Base-by-base conservation (phyloP, 2,888 invertebrate genomes). In the Bedellia somnulentella region DNA sequence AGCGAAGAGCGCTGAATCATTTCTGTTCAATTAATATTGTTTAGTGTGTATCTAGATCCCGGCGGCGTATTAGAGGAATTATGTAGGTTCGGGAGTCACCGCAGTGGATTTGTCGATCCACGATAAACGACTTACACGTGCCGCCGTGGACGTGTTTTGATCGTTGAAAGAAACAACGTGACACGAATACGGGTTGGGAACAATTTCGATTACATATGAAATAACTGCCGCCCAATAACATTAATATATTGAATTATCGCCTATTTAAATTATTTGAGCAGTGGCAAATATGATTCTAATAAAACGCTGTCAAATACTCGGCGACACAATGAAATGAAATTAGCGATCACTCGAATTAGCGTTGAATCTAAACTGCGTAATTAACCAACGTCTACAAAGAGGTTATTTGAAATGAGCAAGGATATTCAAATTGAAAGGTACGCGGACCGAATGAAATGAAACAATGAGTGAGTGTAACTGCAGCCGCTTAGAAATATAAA, bases 381-480 rank as follows among this genome's bases (percentile, higher is more conserved):
- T 73, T 71, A 68, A 59, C 9, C 55, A 54, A 52, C 60, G 58
- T 61, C 66, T 62, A 67, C 67, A 62, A 58, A 62, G 61, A 60
- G 60, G 59, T 60, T 57, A 66, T 66, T 59, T 58, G 59, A 66
- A 70, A 70, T 66, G 64, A 68, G 66, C 66, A 61, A 59, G 63
- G 62, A 60, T 68, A 66, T 71, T 73, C 63, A 70, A 71, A 73
- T 73, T 71, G 67, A 64, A 70, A 59, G 61, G 57, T 52, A 71
- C 73, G 73, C 67, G 64, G 39, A 36, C 42, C 52, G 73, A 70
- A 73, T 73, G 57, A 66, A 59, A 64, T n/a, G n/a, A n/a, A n/a
- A n/a, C 66, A 62, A 67, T 62, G 61, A 52, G 57, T 42, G 43
- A 46, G 49, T 31, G 31, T 33, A 34, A 32, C 34, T 31, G 29